A percentile compares a stretch with the other conserved stretches of the same genome.
These are phyloP conservation scores for Cotesia chilonis DNA, from an alignment of 1,140 invertebrate genomes.

Conservation along the genomic window DNA sequence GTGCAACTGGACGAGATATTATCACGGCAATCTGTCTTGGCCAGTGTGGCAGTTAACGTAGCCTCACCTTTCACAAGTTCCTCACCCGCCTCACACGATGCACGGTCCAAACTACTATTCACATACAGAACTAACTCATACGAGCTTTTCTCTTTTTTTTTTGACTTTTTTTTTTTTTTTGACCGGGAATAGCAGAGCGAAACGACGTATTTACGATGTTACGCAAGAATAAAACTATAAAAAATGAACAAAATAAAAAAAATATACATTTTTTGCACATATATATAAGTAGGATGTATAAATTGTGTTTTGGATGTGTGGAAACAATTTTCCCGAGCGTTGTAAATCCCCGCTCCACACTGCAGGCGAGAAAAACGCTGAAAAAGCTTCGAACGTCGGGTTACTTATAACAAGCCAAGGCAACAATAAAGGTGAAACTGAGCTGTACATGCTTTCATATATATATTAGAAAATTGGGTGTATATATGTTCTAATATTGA, in stretches of 20 bases:
- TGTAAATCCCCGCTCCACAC: slow-evolving; percentile 26
- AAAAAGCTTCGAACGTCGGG: slow-evolving; percentile 37
- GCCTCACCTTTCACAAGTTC: slow-evolving; percentile 1
- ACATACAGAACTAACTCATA: too few relatives aligned
- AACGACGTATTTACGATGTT: slow-evolving; percentile 38
- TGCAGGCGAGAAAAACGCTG: slow-evolving; percentile 32
- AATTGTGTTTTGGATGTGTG: slow-evolving; percentile 20
- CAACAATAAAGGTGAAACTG: not conserved
- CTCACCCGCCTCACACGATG: not conserved
- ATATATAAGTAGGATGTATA: not conserved
- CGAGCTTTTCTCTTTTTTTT: slow-evolving; percentile 28
- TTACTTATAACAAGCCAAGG: slow-evolving; percentile 34
- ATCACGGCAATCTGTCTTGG: slow-evolving; percentile 30
- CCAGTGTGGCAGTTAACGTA: not conserved
- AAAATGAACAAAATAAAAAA: not conserved
- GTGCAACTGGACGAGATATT: slow-evolving; percentile 26
- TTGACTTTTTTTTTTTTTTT: slow-evolving; percentile 21
- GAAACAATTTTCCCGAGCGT: slow-evolving; percentile 40
- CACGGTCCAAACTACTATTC: not conserved
- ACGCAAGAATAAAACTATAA: slow-evolving; percentile 21
- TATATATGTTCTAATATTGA: slow-evolving; percentile 9
- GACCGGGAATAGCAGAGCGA: slow-evolving; percentile 23
- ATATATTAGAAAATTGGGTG: not conserved
- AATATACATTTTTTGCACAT: not conserved
- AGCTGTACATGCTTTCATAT: not conserved